These are phyloP conservation scores for Ramphastos sulfuratus DNA, from an alignment of 2,113 vertebrate genomes.

Conservation along the genomic window DNA sequence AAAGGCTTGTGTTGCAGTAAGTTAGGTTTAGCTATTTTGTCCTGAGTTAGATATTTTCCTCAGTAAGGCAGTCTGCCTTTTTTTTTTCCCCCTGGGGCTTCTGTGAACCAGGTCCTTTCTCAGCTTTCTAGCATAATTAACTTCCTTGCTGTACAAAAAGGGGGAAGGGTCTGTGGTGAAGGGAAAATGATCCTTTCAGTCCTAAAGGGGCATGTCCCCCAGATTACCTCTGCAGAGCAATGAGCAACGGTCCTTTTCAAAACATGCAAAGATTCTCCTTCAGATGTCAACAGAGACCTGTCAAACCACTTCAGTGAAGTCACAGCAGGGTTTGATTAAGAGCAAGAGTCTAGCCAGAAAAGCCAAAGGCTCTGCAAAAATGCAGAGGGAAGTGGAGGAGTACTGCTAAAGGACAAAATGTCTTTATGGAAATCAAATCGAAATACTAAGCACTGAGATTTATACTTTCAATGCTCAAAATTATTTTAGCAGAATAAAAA, in stretches of 20 bases:
- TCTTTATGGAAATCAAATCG: constrained; percentile 24
- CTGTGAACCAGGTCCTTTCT: neutral
- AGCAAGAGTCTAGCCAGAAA: neutral
- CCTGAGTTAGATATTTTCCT: neutral
- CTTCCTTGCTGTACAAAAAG: neutral
- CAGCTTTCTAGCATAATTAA: neutral
- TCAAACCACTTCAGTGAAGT: neutral
- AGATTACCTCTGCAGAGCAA: neutral
- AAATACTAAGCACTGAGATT: neutral
- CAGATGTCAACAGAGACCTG: constrained; percentile 19
- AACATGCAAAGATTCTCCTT: neutral
- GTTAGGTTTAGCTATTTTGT: neutral
- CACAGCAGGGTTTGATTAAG: constrained; percentile 36
- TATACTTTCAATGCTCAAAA: neutral
- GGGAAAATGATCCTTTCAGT: neutral
- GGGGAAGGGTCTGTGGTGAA: neutral
- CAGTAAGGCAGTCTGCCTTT: neutral
- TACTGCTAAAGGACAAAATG: neutral
- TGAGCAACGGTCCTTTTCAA: neutral
- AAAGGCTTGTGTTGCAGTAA: neutral
- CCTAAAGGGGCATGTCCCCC: neutral
- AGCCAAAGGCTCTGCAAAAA: neutral
- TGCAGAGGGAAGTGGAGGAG: neutral
- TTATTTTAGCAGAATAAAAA: constrained; percentile 42
- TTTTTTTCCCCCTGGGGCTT: neutral